Evolutionary conservation across 2,113 vertebrate genomes (phyloP).

Genomic region (Ellobius talpinus): DNA sequence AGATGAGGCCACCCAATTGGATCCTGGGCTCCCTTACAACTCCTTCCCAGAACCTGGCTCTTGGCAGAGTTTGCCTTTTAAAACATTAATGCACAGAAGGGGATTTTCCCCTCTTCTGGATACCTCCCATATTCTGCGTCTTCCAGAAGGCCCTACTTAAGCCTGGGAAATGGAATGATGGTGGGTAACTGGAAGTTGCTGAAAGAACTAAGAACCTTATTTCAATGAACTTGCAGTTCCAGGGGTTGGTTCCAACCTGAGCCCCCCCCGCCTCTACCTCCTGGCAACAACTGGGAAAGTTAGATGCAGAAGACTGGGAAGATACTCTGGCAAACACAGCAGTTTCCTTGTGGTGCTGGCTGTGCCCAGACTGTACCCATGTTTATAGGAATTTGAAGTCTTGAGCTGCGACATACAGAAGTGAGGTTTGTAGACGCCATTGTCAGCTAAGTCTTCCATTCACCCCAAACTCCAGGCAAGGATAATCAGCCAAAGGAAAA

Average conservation of each 20-base stretch:
- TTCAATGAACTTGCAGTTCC: not conserved
- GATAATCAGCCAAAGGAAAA: constrained; percentile 28
- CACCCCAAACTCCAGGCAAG: constrained; percentile 3
- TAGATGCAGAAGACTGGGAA: not conserved
- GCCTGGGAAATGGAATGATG: constrained; percentile 38
- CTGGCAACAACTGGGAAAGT: not conserved
- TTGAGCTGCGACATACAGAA: not conserved
- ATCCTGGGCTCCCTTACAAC: constrained; percentile 21
- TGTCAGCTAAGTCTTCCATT: constrained; percentile 34
- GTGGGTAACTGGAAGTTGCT: not conserved
- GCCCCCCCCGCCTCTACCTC: not conserved
- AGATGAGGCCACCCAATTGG: constrained; percentile 78
- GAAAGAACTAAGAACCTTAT: constrained; percentile 16
- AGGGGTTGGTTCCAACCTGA: not conserved
- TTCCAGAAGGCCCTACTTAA: constrained; percentile 31
- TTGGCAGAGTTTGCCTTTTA: constrained; percentile 62
- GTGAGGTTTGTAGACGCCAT: not conserved
- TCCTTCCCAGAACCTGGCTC: constrained; percentile 60
- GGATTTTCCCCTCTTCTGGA: constrained; percentile 34
- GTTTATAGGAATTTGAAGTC: constrained; percentile 32
- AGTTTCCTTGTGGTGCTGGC: constrained; percentile 16
- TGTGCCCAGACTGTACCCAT: constrained; percentile 7
- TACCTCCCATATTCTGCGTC: not conserved
- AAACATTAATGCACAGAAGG: not conserved
- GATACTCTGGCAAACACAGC: not conserved